Conservation (phyloP, 2,888 invertebrate species). For the Didymodactylos carnosus region DNA sequence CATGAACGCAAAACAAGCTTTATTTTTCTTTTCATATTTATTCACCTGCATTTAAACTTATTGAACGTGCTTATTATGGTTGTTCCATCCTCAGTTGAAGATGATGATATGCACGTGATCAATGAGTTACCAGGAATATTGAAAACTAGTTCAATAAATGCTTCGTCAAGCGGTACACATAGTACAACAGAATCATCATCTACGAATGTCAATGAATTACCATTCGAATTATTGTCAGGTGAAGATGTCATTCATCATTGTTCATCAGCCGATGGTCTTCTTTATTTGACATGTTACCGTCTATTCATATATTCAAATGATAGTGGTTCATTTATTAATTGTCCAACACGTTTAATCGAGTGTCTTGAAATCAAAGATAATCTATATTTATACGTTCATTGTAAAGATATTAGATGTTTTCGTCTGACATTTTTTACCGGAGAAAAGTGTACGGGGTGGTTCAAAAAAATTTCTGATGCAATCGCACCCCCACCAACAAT, state of each 20-base stretch:
- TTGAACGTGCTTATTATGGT: too few species aligned
- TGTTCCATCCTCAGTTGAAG: too few species aligned
- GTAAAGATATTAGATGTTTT: conserved; percentile 3
- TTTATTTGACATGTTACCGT: conserved; percentile 1
- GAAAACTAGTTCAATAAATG: too few species aligned
- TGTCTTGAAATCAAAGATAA: conserved; percentile 8
- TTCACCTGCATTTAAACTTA: too few species aligned
- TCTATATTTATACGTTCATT: conserved; percentile 5
- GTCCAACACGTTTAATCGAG: conserved; percentile 7
- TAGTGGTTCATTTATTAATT: conserved; percentile 4
- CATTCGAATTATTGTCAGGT: neutral
- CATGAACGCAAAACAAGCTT: too few species aligned
- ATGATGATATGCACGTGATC: too few species aligned
- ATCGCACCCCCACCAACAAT: neutral
- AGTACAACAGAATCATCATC: neutral
- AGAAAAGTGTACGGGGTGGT: neutral
- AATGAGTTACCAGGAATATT: too few species aligned
- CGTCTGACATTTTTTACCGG: neutral
- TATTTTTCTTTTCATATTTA: too few species aligned
- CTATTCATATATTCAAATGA: neutral
- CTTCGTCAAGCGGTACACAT: too few species aligned
- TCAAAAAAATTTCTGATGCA: neutral
- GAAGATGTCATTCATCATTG: neutral
- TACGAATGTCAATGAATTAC: neutral
- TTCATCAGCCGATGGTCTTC: neutral